phyloP scores from a whole-genome alignment of 1,140 invertebrate genomes.

The Sycophaga agraensis region DNA sequence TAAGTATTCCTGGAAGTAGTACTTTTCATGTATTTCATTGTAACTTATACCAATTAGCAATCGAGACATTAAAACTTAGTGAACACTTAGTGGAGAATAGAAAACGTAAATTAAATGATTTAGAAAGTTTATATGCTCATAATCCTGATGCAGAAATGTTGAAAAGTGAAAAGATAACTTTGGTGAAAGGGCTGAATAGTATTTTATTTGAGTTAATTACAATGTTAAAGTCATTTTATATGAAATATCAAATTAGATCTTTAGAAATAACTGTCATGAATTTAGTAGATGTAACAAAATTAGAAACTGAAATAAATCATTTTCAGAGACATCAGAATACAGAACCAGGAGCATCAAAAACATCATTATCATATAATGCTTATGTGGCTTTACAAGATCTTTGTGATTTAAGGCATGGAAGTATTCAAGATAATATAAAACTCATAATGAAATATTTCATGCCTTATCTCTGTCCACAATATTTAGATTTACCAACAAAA shows the following conservation, averaged over 20 bases:
- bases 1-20: conserved; percentile 61
- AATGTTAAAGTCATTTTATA: conserved; percentile 54
- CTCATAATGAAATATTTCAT: conserved; percentile 58
- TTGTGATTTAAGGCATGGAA: conserved; percentile 57
- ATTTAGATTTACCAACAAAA: conserved; percentile 50
- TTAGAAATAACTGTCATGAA: conserved; percentile 55
- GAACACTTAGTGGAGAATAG: conserved; percentile 39
- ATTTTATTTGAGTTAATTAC: conserved; percentile 54
- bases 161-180: conserved; percentile 38
- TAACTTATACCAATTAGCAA: conserved; percentile 57
- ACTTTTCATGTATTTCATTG: conserved; percentile 64
- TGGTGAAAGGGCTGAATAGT: conserved; percentile 45
- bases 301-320: conserved; percentile 49
- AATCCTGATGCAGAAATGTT: conserved; percentile 28
- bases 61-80: conserved; percentile 57
- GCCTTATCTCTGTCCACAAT: conserved; percentile 52
- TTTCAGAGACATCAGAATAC: conserved; percentile 33
- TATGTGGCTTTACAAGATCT: conserved; percentile 55
- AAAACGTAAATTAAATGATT: conserved; percentile 28
- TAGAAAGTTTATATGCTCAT: conserved; percentile 42
- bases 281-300: conserved; percentile 56
- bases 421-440: conserved; percentile 50
- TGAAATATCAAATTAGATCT: conserved; percentile 56
- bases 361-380: conserved; percentile 54
- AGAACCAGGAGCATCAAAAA: conserved; percentile 35